Evolutionary conservation across 2,888 invertebrate genomes (phyloP).

Genomic region (Epinotia brunnichana): DNA sequence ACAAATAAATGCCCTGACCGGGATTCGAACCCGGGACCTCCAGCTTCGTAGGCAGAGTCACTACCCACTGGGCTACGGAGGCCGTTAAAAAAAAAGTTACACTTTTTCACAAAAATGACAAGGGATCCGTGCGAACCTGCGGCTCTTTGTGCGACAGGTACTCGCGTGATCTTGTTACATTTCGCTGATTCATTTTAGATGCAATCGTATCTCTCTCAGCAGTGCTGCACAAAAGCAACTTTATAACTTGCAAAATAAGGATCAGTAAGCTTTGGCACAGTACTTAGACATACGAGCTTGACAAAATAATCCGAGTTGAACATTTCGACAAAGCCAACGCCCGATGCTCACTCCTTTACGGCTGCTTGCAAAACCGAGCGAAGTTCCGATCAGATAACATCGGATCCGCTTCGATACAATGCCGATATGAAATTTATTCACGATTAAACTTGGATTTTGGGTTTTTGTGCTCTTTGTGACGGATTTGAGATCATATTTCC

Average conservation of each 20-base stretch:
- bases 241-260: not conserved
- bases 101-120: conserved; percentile 34
- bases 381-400: conserved; percentile 81
- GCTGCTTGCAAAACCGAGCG: conserved; percentile 57
- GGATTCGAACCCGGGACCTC: no score
- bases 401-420: conserved; percentile 72
- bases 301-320: not conserved
- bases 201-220: conserved; percentile 3
- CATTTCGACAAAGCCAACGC: conserved; percentile 59
- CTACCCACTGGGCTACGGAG: no score
- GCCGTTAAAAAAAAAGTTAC: conserved; percentile 36
- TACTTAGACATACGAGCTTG: not conserved
- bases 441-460: conserved; percentile 57
- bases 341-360: conserved; percentile 72
- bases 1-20: no score
- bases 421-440: conserved; percentile 63
- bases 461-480: conserved; percentile 62
- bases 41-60: no score
- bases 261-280: not conserved
- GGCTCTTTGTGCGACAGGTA: conserved; percentile 74
- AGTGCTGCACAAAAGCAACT: not conserved
- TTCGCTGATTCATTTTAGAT: not conserved
- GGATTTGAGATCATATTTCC: conserved; percentile 59
- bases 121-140: conserved; percentile 60
- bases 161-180: conserved; percentile 75